phyloP scores from a whole-genome alignment of 2,797 vertebrate species.

The Huso huso region DNA sequence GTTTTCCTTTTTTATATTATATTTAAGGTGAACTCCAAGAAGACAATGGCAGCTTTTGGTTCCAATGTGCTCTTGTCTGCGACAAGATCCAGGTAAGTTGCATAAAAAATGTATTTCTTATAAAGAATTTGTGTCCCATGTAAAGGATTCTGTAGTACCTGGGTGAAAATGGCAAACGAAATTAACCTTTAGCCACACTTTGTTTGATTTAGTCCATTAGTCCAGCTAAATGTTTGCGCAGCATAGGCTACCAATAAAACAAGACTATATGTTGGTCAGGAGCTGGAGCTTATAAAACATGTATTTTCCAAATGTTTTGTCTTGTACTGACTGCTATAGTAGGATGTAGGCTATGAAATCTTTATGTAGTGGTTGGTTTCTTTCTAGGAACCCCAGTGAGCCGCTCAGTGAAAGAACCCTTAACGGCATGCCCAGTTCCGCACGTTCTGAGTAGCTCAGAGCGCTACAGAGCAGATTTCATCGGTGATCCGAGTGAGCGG shows the following conservation, averaged over 20 bases:
- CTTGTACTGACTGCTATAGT: conserved; percentile 6
- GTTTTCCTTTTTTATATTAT: conserved; percentile 17
- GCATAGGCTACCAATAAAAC: no score
- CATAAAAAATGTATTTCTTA: neutral
- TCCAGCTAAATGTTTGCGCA: no score
- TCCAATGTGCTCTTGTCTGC: conserved; percentile 66
- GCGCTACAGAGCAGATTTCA: no score
- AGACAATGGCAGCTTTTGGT: conserved; percentile 67
- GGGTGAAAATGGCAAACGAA: conserved; percentile 12
- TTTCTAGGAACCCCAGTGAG: no score
- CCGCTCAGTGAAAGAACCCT: no score
- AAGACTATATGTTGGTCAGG: no score
- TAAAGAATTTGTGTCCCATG: neutral
- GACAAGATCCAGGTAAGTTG: conserved; percentile 68
- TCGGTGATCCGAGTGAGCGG: no score
- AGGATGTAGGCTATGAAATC: no score
- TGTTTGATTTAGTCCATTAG: neutral
- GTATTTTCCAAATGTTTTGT: neutral
- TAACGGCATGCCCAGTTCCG: no score
- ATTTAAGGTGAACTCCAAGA: conserved; percentile 35
- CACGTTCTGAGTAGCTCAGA: no score
- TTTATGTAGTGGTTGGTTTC: no score
- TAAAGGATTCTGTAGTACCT: neutral
- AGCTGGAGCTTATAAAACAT: neutral
- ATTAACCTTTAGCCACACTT: neutral